Evolutionary conservation across 2,113 vertebrate genomes (phyloP).

Genomic region (Microcebus murinus): DNA sequence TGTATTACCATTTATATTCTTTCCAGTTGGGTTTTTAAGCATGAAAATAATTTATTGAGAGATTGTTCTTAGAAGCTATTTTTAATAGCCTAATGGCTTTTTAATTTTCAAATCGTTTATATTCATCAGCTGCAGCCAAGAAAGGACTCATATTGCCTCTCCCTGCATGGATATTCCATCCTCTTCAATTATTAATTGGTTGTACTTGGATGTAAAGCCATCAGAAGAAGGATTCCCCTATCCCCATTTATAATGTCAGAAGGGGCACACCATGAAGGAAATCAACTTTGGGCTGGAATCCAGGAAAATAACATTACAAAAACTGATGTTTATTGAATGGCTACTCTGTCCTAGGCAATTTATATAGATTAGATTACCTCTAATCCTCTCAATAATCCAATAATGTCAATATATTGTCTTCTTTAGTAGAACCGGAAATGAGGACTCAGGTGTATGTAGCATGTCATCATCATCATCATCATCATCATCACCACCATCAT

Average conservation of each 20-base stretch:
- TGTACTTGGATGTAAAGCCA: conserved; percentile 37
- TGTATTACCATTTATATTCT: conserved; percentile 72
- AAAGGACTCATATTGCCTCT: conserved; percentile 60
- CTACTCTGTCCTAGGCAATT: background rate
- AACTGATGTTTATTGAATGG: background rate
- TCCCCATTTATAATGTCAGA: background rate
- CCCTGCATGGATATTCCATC: conserved; percentile 19
- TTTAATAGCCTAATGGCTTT: conserved; percentile 82
- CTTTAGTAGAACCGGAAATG: background rate
- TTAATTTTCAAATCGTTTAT: conserved; percentile 78
- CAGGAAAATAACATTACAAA: background rate
- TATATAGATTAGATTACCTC: background rate
- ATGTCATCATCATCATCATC: background rate
- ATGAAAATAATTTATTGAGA: conserved; percentile 76
- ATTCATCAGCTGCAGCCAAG: conserved; percentile 74
- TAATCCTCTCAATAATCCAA: background rate
- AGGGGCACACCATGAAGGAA: background rate
- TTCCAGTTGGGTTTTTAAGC: conserved; percentile 77
- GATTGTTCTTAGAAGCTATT: conserved; percentile 79
- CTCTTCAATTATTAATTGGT: conserved; percentile 43
- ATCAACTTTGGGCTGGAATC: background rate
- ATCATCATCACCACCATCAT: background rate
- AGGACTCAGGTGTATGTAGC: background rate
- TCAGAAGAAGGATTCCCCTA: background rate
- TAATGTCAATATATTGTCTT: background rate